Evolutionary conservation across 2,797 vertebrate genomes (phyloP).

Genomic region (Trematocara caparti): DNA sequence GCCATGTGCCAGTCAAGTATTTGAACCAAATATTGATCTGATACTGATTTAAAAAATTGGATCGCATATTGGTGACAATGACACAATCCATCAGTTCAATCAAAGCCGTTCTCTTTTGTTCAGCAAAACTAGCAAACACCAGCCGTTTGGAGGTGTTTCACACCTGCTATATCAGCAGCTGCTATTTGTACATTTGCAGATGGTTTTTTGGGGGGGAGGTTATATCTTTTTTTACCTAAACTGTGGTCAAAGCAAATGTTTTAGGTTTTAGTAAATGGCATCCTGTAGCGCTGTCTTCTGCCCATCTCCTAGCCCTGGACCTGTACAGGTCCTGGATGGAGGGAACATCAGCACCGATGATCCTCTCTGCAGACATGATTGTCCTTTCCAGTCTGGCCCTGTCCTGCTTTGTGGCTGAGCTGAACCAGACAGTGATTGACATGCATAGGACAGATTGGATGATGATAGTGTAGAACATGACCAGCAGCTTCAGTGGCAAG

Average conservation of each 20-base stretch:
- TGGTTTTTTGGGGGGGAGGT: fast-evolving
- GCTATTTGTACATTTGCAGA: neutral
- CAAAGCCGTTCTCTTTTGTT: neutral
- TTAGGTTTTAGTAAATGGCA: neutral
- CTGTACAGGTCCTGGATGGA: neutral
- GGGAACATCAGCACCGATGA: neutral
- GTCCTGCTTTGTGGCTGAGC: neutral
- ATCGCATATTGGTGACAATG: neutral
- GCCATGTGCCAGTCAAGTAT: neutral
- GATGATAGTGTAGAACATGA: neutral
- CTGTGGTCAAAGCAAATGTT: neutral
- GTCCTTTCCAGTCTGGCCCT: neutral
- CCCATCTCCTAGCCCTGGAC: neutral
- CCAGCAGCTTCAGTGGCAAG: neutral
- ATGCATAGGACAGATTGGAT: neutral
- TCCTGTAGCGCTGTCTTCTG: neutral
- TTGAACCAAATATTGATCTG: neutral
- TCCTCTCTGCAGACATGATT: neutral
- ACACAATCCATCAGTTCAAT: neutral
- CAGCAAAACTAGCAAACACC: neutral
- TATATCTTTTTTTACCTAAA: neutral
- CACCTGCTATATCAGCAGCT: neutral
- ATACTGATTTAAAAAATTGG: neutral
- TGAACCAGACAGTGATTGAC: neutral
- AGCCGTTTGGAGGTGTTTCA: neutral